Percentiles rank a stretch among this genome's conserved stretches.
Evolutionary conservation across 2,888 invertebrate genomes (phyloP).

Genomic region (Ptychoptera albimana): DNA sequence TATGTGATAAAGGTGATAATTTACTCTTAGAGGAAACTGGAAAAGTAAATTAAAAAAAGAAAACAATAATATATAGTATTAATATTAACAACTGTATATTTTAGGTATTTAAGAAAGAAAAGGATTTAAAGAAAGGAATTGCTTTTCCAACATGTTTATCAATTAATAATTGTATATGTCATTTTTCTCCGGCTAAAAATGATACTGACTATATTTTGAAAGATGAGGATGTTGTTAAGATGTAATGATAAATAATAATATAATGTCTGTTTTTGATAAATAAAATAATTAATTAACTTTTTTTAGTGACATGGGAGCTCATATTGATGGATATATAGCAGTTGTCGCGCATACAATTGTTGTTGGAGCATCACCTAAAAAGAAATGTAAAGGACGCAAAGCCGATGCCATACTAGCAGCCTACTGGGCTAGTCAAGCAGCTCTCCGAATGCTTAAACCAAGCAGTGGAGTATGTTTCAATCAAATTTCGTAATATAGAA

Average conservation of each 20-base stretch:
- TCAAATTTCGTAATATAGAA: background rate
- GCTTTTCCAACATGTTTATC: slow-evolving; percentile 99
- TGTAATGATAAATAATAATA: slow-evolving; percentile 39
- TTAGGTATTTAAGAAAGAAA: slow-evolving; percentile 82
- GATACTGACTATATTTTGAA: slow-evolving; percentile 77
- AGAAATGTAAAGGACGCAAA: slow-evolving; percentile 68
- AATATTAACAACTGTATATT: background rate
- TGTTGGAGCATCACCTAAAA: slow-evolving; percentile 59
- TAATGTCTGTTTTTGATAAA: slow-evolving; percentile 3
- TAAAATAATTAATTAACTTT: slow-evolving; percentile 11
- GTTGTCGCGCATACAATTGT: slow-evolving; percentile 93
- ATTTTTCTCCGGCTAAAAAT: slow-evolving; percentile 90
- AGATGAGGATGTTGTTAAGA: slow-evolving; percentile 90
- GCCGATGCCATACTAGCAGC: slow-evolving; percentile 95
- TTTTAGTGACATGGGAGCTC: slow-evolving; percentile 86
- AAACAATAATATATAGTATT: background rate
- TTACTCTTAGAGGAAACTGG: slow-evolving; percentile 78
- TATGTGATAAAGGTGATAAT: slow-evolving; percentile 86
- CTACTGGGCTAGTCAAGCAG: slow-evolving; percentile 89
- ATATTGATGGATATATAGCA: slow-evolving; percentile 97
- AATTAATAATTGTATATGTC: slow-evolving; percentile 98
- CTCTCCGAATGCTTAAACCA: slow-evolving; percentile 79
- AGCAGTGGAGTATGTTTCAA: slow-evolving; percentile 66
- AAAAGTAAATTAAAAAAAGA: slow-evolving; percentile 42
- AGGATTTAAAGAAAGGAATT: slow-evolving; percentile 94